These are phyloP conservation scores for Aviceda subcristata DNA, from an alignment of 2,113 vertebrate genomes.

Conservation along the genomic window DNA sequence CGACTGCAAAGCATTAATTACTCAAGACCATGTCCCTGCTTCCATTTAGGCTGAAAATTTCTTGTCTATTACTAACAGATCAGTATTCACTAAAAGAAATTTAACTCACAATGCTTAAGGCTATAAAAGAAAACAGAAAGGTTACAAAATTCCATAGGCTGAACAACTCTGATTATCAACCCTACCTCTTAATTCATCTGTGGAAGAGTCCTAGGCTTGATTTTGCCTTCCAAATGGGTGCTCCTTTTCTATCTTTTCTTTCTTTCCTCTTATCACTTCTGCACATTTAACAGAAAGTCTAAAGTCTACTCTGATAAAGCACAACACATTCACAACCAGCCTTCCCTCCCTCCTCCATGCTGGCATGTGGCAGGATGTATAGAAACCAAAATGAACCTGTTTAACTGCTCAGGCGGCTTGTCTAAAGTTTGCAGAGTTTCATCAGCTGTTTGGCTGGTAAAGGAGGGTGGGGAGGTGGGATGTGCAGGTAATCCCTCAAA, in stretches of 20 bases:
- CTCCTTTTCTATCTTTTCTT: background rate
- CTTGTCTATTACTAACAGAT: background rate
- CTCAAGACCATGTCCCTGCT: background rate
- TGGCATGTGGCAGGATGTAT: background rate
- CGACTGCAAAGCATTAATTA: background rate
- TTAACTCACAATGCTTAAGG: background rate
- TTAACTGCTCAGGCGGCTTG: background rate
- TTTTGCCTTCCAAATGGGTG: background rate
- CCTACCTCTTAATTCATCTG: conserved; percentile 7
- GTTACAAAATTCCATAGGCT: background rate
- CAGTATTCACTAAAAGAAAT: background rate
- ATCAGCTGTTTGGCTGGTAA: background rate
- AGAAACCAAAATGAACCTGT: conserved; percentile 13
- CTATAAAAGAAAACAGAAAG: background rate
- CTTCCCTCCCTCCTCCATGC: background rate
- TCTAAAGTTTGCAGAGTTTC: background rate
- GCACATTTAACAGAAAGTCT: conserved; percentile 27
- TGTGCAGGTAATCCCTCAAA: background rate
- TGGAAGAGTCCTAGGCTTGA: background rate
- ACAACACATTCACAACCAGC: background rate
- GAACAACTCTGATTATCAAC: background rate
- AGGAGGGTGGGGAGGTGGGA: background rate
- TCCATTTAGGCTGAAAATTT: background rate
- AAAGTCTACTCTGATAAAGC: conserved; percentile 33
- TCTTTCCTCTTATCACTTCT: background rate